These are phyloP conservation scores for Aptenodytes forsteri DNA, from an alignment of 2,113 vertebrate genomes.

Conservation along the genomic window DNA sequence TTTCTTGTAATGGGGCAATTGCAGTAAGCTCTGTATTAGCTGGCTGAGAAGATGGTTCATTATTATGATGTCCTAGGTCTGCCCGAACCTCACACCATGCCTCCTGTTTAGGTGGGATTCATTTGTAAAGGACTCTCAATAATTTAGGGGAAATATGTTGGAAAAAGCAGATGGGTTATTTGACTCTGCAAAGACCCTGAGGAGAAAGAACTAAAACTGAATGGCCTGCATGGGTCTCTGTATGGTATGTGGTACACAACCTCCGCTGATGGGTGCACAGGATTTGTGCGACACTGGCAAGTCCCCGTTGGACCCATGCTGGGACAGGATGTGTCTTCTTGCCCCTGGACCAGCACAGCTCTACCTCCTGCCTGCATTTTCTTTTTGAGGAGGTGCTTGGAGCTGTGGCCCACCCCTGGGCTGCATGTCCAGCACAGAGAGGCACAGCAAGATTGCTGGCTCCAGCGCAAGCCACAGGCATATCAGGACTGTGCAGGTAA, in stretches of 20 bases:
- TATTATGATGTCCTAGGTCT: neutral
- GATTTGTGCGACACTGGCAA: neutral
- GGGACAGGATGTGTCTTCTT: neutral
- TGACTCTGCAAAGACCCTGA: neutral
- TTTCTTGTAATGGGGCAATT: neutral
- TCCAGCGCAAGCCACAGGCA: neutral
- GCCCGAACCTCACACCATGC: neutral
- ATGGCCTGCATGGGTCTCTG: neutral
- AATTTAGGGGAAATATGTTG: neutral
- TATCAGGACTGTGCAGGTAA: neutral
- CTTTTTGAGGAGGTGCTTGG: neutral
- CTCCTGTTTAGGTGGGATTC: neutral
- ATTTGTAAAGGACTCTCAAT: neutral
- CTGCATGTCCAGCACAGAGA: neutral
- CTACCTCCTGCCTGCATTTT: neutral
- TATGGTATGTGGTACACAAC: neutral
- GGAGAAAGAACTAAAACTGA: neutral
- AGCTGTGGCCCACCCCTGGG: neutral
- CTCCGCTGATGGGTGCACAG: neutral
- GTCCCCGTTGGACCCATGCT: neutral
- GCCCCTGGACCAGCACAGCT: neutral
- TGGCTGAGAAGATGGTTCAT: neutral
- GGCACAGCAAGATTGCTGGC: neutral
- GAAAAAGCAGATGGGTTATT: neutral
- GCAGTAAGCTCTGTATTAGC: rapidly evolving